Percentiles rank a stretch among this genome's conserved stretches.
These are phyloP conservation scores for Pseudachorutes palmiensis DNA, from an alignment of 1,140 invertebrate species.

Conservation along the genomic window DNA sequence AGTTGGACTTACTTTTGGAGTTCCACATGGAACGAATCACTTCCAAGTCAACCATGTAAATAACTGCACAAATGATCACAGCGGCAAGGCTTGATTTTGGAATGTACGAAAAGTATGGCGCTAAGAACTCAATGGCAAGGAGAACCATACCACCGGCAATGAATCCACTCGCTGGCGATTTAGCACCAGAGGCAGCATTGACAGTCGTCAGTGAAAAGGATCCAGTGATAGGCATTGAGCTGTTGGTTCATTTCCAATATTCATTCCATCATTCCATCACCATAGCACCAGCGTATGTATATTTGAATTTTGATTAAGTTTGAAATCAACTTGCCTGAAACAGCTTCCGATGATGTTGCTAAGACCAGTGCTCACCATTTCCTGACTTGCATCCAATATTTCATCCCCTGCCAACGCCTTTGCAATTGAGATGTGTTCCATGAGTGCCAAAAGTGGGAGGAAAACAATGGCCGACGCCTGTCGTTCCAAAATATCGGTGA, in stretches of 20 bases:
- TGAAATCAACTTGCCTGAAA: constrained; percentile 50
- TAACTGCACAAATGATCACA: constrained; percentile 70
- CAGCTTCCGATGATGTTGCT: constrained; percentile 87
- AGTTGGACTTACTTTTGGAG: constrained; percentile 54
- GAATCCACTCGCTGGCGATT: constrained; percentile 74
- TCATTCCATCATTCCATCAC: too few relatives aligned
- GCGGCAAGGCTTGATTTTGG: constrained; percentile 68
- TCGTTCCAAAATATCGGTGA: constrained; percentile 58
- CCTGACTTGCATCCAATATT: constrained; percentile 67
- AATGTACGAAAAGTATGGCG: constrained; percentile 72
- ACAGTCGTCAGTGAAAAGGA: constrained; percentile 86
- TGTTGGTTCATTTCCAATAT: too few relatives aligned
- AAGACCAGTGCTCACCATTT: constrained; percentile 69
- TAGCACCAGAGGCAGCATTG: constrained; percentile 83
- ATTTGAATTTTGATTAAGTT: too few relatives aligned
- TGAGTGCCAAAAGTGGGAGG: constrained; percentile 62
- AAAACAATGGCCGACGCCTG: constrained; percentile 67
- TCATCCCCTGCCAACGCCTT: constrained; percentile 45
- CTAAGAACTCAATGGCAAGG: constrained; percentile 65
- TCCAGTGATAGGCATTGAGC: constrained; percentile 78
- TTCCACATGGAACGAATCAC: constrained; percentile 67
- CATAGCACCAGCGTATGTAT: too few relatives aligned
- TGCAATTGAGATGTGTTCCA: constrained; percentile 29
- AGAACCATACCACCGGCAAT: constrained; percentile 53
- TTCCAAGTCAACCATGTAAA: constrained; percentile 72